These are phyloP conservation scores for Trissolcus basalis DNA, from an alignment of 1,140 invertebrate genomes.

Conservation along the genomic window DNA sequence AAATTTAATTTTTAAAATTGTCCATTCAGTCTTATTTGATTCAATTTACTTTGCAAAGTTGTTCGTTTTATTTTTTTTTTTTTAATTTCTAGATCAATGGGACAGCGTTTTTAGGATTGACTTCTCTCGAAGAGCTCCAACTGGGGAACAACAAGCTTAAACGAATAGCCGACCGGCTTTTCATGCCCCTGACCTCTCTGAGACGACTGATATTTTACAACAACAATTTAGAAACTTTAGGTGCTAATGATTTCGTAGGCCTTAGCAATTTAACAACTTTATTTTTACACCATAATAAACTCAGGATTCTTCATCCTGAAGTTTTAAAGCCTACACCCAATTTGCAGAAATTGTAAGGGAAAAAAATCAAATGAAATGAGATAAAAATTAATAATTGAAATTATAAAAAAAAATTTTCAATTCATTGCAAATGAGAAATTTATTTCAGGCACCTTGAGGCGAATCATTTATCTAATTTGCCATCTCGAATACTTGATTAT, in stretches of 20 bases:
- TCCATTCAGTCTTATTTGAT: too few species aligned
- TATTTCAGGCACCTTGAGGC: conserved; percentile 85
- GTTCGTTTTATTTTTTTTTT: neutral
- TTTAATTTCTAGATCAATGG: conserved; percentile 35
- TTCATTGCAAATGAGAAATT: too few species aligned
- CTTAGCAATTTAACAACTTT: conserved; percentile 78
- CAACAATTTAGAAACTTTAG: conserved; percentile 78
- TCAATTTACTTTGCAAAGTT: neutral
- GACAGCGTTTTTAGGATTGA: conserved; percentile 75
- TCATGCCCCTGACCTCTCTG: conserved; percentile 72
- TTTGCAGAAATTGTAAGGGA: conserved; percentile 68
- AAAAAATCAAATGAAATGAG: neutral
- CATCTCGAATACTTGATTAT: conserved; percentile 82
- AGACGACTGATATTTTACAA: conserved; percentile 79
- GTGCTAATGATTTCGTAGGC: conserved; percentile 76
- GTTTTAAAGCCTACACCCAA: conserved; percentile 74
- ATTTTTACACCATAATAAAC: conserved; percentile 80
- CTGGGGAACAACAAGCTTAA: conserved; percentile 79
- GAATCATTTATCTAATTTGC: conserved; percentile 85
- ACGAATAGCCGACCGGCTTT: conserved; percentile 75
- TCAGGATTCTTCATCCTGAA: conserved; percentile 75
- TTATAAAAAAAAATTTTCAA: neutral
- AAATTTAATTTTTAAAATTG: too few species aligned
- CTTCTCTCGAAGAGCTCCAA: conserved; percentile 77
- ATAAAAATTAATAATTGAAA: neutral